Evolutionary conservation across 2,797 vertebrate genomes (phyloP), one percentile per base, ranked within the genome.

Genomic region (Gadopsis bispinosus): DNA sequence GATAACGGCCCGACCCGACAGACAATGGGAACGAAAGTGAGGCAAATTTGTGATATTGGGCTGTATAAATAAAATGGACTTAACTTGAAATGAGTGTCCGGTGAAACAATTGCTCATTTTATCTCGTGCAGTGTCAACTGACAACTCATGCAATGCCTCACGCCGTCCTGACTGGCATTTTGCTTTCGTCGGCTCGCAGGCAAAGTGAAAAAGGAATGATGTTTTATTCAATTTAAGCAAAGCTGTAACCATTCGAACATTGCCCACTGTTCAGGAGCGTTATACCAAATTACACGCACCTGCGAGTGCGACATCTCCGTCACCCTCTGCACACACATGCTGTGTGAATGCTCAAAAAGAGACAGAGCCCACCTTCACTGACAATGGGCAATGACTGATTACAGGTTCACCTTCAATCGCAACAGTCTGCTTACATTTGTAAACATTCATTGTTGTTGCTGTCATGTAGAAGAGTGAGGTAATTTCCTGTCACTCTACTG

Each of bases 341-440:
- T 14, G 33, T 45, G 29, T 20, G 10, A 26, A 19, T 26, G 60
- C 66, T 26, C 8, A 17, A 14, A 20, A 17, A n/a, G 37, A 51
- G 7, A 64, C 17, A 39, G 55, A 9, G 22, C 47, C 47, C 0
- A 14, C 26, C 5, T 53, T 43, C 41, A 39, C 59, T 50, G 66
- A 35, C 47, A 26, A 47, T 48, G 33, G 12, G 39, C 3, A 7
- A 53, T 64, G 16, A 72, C 61, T 37, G 29, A 47, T 29, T 60
- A 12, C 61, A n/a, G 26, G 37, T 45, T 70, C 45, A 51, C 47
- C 37, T 35, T 65, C 31, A 22, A 60, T 33, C 62, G 66, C 43
- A 12, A 54, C 54, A 50, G 39, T 35, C 7, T 54, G 22, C 20
- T 51, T 16, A 39, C n/a, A 51, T 39, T 10, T 41, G 17, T 37